A percentile compares a stretch with the other conserved stretches of the same genome.
Evolutionary conservation across 2,113 vertebrate species (phyloP).

Genomic region (Poeciliopsis prolifica): DNA sequence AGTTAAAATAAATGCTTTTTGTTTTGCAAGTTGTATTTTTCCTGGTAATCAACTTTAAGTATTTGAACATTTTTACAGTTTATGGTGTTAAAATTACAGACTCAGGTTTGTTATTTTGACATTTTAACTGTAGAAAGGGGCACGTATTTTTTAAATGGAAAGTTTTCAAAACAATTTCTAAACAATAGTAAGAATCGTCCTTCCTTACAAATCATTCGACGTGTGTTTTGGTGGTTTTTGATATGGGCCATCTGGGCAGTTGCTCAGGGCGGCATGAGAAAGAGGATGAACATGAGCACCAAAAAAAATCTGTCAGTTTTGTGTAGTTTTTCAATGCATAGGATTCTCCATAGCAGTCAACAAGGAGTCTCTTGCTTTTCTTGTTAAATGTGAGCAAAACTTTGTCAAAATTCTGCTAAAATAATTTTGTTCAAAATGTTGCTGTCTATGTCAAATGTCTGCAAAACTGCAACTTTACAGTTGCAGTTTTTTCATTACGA

Average conservation of each 20-base stretch:
- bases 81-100: background rate
- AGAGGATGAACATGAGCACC: background rate
- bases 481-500: too few relatives aligned
- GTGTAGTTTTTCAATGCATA: too few relatives aligned
- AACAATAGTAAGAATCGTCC: background rate
- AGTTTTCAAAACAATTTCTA: background rate
- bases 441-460: too few relatives aligned
- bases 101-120: background rate
- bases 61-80: background rate
- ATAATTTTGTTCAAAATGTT: too few relatives aligned
- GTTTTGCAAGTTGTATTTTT: background rate
- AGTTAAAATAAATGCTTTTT: background rate
- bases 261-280: background rate
- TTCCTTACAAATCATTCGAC: background rate
- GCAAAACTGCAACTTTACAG: too few relatives aligned
- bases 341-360: too few relatives aligned
- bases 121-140: background rate
- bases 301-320: background rate
- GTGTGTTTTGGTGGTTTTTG: background rate
- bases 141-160: background rate
- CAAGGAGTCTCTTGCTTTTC: too few relatives aligned
- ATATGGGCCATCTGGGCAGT: background rate
- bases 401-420: too few relatives aligned
- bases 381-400: too few relatives aligned
- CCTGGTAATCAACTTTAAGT: background rate